These are phyloP conservation scores for Pentalonia nigronervosa DNA, from an alignment of 1,140 invertebrate species.

Conservation along the genomic window DNA sequence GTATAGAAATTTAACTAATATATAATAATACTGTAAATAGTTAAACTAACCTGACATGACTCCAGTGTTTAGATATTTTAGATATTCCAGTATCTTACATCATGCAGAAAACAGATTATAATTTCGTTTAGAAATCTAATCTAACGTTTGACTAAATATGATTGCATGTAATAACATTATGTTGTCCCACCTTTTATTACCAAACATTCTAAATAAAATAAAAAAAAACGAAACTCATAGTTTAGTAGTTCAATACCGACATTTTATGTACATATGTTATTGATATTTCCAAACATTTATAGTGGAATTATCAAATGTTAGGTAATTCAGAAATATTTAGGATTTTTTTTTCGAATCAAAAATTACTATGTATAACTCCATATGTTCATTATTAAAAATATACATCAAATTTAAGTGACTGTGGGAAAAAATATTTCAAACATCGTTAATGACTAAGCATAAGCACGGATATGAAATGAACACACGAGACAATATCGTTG, in stretches of 20 bases:
- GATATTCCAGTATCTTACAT: constrained; percentile 36
- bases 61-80: background rate
- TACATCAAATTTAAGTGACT: background rate
- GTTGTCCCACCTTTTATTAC: background rate
- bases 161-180: background rate
- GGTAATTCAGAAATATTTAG: background rate
- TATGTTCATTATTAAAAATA: background rate
- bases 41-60: constrained; percentile 15
- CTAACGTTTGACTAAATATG: background rate
- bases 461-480: background rate
- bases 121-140: background rate
- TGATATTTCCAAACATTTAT: background rate
- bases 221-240: background rate
- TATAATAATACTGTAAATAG: background rate
- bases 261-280: background rate
- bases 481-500: background rate
- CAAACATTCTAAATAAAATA: background rate
- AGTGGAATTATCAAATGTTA: background rate
- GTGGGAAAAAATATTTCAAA: background rate
- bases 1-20: background rate
- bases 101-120: background rate
- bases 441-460: background rate
- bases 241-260: background rate
- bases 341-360: background rate
- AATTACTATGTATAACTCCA: background rate